Base-by-base conservation (phyloP, 2,113 vertebrate genomes). In the Neodontobutis hainanensis region DNA sequence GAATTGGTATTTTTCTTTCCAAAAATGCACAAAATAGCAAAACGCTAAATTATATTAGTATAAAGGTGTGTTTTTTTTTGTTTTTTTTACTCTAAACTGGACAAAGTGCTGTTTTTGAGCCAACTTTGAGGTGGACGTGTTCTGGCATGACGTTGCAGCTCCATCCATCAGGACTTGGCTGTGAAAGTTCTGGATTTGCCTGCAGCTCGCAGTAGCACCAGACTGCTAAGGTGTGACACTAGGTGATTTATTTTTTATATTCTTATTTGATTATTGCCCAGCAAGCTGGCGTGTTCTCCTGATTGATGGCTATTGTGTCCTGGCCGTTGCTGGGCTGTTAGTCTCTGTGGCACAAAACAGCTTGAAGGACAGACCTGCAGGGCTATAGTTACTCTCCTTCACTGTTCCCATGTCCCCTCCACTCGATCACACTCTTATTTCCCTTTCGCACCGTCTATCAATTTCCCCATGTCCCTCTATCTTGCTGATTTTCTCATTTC, bases 281-380 rank as follows among this genome's bases (percentile, higher is more conserved):
- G 87, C 76, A 69, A 83, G 73, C 83, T 73, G 78, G 68, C 82
- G 61, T 61, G 74, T 80, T 81, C 70, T 27, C 48, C 69, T 89
- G 87, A 89, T 89, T 66, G 80, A 87, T 87, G 77, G 89, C 84
- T 85, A 66, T 89, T 85, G 86, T 85, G 89, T 88, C 75, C 73
- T 71, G 2, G 57, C 79, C 64, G 78, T 70, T 65, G 40, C 71
- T 5, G 56, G 84, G 57, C 81, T 74, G 77, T 85, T 80, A 81
- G 72, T 80, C 79, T 86, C 80, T 65, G 36, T 15, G 9, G 61
- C 75, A 83, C 67, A 65, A 74, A 87, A 71, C 81, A 78, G 74
- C 75, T 82, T 85, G 84, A 87, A 85, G 85, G 84, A 90, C 83
- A 78, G 75, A 68, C 63, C 75, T 81, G 78, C 34, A 44, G 81